Base-by-base conservation (phyloP, 2,113 vertebrate genomes). In the Eulacestoma nigropectus region DNA sequence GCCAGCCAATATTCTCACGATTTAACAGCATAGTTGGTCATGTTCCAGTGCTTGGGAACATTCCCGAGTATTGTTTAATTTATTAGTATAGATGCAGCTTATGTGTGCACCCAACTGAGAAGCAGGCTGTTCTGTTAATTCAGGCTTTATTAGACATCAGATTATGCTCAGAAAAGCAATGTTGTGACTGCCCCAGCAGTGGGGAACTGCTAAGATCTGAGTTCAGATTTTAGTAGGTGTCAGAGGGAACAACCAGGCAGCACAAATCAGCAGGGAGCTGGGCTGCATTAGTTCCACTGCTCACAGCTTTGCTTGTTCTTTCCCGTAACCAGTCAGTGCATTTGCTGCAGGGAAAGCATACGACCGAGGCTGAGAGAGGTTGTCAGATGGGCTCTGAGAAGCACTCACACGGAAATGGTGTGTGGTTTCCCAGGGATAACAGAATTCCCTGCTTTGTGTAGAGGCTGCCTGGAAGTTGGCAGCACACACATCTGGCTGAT, bases 61-160 rank as follows among this genome's bases (percentile, higher is more conserved):
- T 96, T 95, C 84, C 22, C 4, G 2, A 37, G 68, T 93, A 96
- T 95, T 97, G 94, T 97, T 97, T 90, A 94, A 94, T 97, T 93
- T 96, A 93, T 96, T 89, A 91, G 72, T 89, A 46, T 50, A 70
- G 79, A 74, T 74, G 76, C 47, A 88, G 47, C 39, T 86, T 93
- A 84, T 0, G 5, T 92, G 92, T 81, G 73, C 83, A 89, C 52
- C 86, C 95, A 95, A 37, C 89, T 87, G 95, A 93, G 95, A 95
- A 93, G 89, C 91, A 89, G 84, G 60, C 59, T 95, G 95, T 74
- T 96, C 59, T 77, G 50, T 67, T 95, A 95, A 93, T 84, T 89
- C 44, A 75, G 81, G 26, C 47, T 95, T 74, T 92, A 86, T 87
- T 82, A 79, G 56, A 91, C 62, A 82, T 13, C 47, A 74, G 44